phyloP scores from a whole-genome alignment of 2,888 invertebrate species.

The Timema cristinae region DNA sequence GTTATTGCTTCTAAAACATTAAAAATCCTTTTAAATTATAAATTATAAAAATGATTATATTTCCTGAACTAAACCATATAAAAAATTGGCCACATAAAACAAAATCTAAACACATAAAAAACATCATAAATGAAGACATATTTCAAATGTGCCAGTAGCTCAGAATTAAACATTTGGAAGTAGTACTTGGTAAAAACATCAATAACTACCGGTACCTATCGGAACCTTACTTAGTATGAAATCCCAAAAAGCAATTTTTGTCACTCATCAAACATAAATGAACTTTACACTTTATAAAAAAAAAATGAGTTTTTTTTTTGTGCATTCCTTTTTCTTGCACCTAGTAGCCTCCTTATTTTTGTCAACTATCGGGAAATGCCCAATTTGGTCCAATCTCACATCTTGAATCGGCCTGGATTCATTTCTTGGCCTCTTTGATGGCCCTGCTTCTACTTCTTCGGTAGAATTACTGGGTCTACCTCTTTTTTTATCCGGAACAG shows the following conservation, averaged over 20 bases:
- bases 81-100: not conserved
- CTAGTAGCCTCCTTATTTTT: not conserved
- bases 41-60: not conserved
- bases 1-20: no score
- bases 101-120: not conserved
- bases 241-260: constrained; percentile 1
- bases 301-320: not conserved
- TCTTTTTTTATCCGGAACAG: not conserved
- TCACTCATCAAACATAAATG: constrained; percentile 1
- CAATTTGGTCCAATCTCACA: not conserved
- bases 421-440: not conserved
- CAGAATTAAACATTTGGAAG: no score
- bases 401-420: not conserved
- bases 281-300: not conserved
- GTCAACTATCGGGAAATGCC: not conserved
- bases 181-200: no score
- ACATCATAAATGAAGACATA: not conserved
- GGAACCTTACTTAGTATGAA: constrained; percentile 6
- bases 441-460: not conserved
- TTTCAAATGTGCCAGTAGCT: no score
- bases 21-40: no score
- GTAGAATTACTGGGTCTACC: not conserved
- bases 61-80: not conserved
- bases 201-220: not conserved
- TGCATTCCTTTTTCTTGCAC: constrained; percentile 4